These are phyloP conservation scores for Dendropsophus ebraccatus DNA, from an alignment of 2,113 vertebrate species.

Conservation along the genomic window DNA sequence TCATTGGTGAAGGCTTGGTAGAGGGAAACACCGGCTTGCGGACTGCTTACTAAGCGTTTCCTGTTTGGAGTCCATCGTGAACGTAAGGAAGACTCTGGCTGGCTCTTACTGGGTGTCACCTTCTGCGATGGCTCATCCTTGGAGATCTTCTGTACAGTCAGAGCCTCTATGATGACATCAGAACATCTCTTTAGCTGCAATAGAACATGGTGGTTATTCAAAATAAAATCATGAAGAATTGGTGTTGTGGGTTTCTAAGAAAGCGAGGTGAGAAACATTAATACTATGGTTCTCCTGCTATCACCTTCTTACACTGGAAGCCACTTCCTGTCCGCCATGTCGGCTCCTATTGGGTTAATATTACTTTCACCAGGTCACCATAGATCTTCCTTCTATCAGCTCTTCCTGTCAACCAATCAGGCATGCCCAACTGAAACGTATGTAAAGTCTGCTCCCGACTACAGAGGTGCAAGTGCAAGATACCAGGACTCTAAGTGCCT, in stretches of 20 bases:
- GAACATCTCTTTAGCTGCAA: background rate
- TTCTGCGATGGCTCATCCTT: background rate
- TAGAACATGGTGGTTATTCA: background rate
- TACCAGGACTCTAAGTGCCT: no score
- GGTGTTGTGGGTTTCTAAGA: background rate
- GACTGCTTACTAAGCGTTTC: background rate
- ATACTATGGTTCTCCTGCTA: background rate
- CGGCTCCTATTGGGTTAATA: background rate
- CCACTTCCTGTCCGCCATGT: background rate
- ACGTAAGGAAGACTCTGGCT: background rate
- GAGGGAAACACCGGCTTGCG: background rate
- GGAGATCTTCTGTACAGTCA: background rate
- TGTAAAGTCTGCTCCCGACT: no score
- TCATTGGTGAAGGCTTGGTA: background rate
- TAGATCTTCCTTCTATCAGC: no score
- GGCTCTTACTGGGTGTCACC: background rate
- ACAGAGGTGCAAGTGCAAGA: no score
- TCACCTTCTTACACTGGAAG: background rate
- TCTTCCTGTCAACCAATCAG: no score
- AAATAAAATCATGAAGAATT: background rate
- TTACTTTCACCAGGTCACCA: background rate
- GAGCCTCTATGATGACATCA: no score
- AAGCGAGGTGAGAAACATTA: background rate
- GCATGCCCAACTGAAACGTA: no score
- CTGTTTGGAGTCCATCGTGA: background rate